A percentile compares a stretch with the other conserved stretches of the same genome.
Evolutionary conservation across 2,113 vertebrate genomes (phyloP).

Genomic region (Dromas ardeola): DNA sequence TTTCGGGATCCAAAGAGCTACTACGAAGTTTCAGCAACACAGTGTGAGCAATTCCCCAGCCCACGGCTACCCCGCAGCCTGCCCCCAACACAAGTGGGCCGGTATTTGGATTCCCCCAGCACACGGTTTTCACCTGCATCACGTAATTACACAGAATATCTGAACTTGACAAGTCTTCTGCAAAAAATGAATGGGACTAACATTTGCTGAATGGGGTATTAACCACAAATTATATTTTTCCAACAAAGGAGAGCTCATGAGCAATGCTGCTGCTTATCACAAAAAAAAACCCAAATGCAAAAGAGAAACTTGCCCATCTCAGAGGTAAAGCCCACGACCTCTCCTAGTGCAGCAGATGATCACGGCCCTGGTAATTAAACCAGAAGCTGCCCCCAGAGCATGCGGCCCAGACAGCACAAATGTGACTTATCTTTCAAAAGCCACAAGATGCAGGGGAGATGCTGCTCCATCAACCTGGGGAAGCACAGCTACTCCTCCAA

Average conservation of each 20-base stretch:
- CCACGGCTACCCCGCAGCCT: background rate
- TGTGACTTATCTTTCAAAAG: background rate
- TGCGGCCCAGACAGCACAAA: background rate
- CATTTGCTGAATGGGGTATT: background rate
- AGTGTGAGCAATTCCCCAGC: background rate
- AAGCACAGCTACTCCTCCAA: background rate
- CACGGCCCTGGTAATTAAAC: no score
- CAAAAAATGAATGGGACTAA: background rate
- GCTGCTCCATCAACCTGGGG: rapidly evolving
- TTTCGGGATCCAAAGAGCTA: background rate
- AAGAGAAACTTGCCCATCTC: background rate
- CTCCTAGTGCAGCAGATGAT: rapidly evolving
- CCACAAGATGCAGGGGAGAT: background rate
- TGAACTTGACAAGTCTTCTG: background rate
- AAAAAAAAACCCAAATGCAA: background rate
- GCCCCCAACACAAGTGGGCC: background rate
- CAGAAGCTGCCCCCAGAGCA: background rate
- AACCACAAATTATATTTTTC: background rate
- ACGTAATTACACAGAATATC: background rate
- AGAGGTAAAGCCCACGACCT: background rate
- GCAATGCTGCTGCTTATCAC: background rate
- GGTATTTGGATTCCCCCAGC: background rate
- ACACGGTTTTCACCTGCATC: background rate
- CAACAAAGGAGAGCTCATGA: background rate
- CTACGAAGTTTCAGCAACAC: background rate